Percentiles rank a stretch among this genome's conserved stretches.
Conservation (phyloP, 2,797 vertebrate genomes). For the Centropyge bicolor region DNA sequence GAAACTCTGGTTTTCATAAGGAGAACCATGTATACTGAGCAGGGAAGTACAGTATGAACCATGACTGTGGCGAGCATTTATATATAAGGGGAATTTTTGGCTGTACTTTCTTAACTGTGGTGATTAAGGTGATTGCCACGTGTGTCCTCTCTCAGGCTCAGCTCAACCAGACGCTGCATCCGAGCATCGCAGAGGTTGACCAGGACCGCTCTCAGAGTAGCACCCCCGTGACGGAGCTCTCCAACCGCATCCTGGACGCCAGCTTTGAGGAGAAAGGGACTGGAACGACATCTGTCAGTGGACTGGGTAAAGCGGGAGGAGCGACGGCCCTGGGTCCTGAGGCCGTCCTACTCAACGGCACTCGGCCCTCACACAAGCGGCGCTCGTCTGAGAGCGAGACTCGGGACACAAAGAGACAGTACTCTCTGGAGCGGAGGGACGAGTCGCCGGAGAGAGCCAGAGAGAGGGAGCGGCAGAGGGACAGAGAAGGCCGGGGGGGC, state of each 20-base stretch:
- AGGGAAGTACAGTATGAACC: slow-evolving; percentile 19
- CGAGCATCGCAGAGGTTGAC: slow-evolving; percentile 68
- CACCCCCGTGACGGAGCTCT: slow-evolving; percentile 95
- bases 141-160: slow-evolving; percentile 21
- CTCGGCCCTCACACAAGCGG: slow-evolving; percentile 90
- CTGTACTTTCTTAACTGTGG: slow-evolving; percentile 1
- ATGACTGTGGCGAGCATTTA: background rate
- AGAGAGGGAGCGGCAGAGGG: slow-evolving; percentile 67
- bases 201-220: slow-evolving; percentile 90
- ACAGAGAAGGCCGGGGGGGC: slow-evolving; percentile 68
- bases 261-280: slow-evolving; percentile 87
- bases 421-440: slow-evolving; percentile 89
- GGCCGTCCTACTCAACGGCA: slow-evolving; percentile 81
- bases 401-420: slow-evolving; percentile 94
- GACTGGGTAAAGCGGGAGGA: slow-evolving; percentile 58
- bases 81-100: background rate
- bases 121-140: background rate
- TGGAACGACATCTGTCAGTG: background rate
- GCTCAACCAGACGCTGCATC: slow-evolving; percentile 66
- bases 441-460: slow-evolving; percentile 83
- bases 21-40: background rate
- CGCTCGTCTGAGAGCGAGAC: slow-evolving; percentile 93
- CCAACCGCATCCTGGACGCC: slow-evolving; percentile 90
- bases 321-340: slow-evolving; percentile 61
- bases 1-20: background rate